Percentiles rank a stretch among this genome's conserved stretches.
Conservation (phyloP, 2,797 vertebrate genomes). For the Pangasius krempfi region DNA sequence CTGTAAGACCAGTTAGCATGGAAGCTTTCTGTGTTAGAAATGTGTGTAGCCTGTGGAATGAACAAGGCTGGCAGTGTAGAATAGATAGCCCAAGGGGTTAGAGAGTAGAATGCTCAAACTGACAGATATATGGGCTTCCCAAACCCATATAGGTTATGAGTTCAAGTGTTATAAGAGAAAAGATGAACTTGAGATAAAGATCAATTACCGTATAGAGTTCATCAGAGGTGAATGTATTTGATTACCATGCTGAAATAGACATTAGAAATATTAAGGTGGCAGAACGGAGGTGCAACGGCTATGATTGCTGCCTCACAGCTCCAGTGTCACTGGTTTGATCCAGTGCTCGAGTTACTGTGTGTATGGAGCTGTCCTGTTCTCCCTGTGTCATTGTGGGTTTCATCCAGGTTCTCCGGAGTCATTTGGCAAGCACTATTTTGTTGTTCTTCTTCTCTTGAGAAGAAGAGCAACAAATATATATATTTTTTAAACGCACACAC, state of each 20-base stretch:
- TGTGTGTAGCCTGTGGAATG: conserved; percentile 17
- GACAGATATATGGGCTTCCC: conserved; percentile 14
- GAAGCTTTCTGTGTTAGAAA: background rate
- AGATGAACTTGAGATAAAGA: background rate
- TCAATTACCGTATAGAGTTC: background rate
- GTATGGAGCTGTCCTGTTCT: background rate
- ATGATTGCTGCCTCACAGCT: background rate
- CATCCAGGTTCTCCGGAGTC: background rate
- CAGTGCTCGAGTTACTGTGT: background rate
- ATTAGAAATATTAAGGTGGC: background rate
- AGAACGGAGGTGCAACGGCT: background rate
- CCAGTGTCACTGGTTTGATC: background rate
- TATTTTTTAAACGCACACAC: no score
- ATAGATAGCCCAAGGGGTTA: background rate
- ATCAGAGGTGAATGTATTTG: background rate
- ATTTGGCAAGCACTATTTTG: no score
- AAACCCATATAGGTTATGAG: background rate
- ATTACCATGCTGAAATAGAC: background rate
- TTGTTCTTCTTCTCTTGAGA: no score
- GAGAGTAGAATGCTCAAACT: conserved; percentile 15
- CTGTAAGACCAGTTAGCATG: conserved; percentile 8
- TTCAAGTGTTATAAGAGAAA: background rate
- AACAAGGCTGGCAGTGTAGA: background rate
- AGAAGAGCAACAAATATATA: no score
- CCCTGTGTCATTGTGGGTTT: background rate